Base-by-base conservation (phyloP, 2,888 invertebrate species). In the Agrochola circellaris region DNA sequence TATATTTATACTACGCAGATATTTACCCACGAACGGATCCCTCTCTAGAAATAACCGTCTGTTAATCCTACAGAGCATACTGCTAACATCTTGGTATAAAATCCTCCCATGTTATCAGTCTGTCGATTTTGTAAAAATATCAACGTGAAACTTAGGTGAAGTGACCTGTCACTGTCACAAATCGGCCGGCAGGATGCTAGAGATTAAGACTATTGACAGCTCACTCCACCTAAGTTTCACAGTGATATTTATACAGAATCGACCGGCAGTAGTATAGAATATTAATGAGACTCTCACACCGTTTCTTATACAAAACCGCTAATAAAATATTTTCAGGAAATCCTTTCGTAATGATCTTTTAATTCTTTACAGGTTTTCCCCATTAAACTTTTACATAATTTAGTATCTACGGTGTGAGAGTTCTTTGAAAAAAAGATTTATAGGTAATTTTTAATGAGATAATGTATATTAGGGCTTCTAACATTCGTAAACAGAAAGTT, bases 281-380 rank as follows among this genome's bases (percentile, higher is more conserved):
- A 51, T 51, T 51, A 66, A 6, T 61, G 51, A 38, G 20, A 15
- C 58, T 15, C 30, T 26, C 38, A 70, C 30, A n/a, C 2, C 9
- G 9, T 38, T 56, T 15, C 42, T 42, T 15, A 60, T 34, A 69
- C 13, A 60, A 66, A 61, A 17, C 20, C 30, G 48, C 15, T 68
- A 15, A 38, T 56, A 38, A 17, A 70, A 38, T 54, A 5, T 54
- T 56, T 66, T 26, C 15, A 48, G 5, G 15, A 70, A 73, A 20
- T 69, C 66, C 20, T 66, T 73, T 34, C 30, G 13, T 65, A 69
- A 65, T 72, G 17, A 72, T 48, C 23, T 17, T 54, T 62, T 42
- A 69, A 77, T 60, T 69, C 42, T 61, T 73, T 11, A 61, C 60
- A 68, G 65, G 38, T 11, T 76, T 72, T 64, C 1, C 8, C 15